phyloP scores from a whole-genome alignment of 2,797 vertebrate genomes.

The Dromococcyx pavoninus region DNA sequence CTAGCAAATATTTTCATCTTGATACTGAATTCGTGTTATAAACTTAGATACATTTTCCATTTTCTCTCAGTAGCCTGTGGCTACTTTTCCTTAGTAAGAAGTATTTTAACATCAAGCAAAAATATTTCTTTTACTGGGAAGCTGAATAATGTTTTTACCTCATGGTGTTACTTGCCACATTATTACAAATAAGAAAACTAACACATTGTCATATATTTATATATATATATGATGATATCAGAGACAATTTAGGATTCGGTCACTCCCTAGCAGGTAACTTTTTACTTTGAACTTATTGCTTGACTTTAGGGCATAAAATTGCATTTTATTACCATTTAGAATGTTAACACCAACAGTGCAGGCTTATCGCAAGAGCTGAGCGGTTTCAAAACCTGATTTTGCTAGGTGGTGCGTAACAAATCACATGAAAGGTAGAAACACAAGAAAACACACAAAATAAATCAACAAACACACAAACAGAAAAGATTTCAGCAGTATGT shows the following conservation, averaged over 20 bases:
- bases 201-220: not conserved
- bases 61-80: not conserved
- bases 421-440: not conserved
- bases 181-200: not conserved
- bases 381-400: not conserved
- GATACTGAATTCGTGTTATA: not conserved
- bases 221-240: not conserved
- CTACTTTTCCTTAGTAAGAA: not conserved
- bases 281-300: not conserved
- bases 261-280: not conserved
- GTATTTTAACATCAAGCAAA: not conserved
- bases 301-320: not conserved
- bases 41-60: not conserved
- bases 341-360: not conserved
- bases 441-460: not conserved
- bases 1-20: not conserved
- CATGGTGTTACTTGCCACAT: not conserved
- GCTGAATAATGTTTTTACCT: not conserved
- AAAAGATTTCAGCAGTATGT: not conserved
- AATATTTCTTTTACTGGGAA: not conserved
- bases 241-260: not conserved
- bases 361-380: not conserved
- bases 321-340: not conserved
- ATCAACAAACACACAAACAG: not conserved
- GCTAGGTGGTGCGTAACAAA: not conserved